Percentiles rank a stretch among this genome's conserved stretches.
phyloP scores from a whole-genome alignment of 2,888 invertebrate genomes.

The Cenopis cana region DNA sequence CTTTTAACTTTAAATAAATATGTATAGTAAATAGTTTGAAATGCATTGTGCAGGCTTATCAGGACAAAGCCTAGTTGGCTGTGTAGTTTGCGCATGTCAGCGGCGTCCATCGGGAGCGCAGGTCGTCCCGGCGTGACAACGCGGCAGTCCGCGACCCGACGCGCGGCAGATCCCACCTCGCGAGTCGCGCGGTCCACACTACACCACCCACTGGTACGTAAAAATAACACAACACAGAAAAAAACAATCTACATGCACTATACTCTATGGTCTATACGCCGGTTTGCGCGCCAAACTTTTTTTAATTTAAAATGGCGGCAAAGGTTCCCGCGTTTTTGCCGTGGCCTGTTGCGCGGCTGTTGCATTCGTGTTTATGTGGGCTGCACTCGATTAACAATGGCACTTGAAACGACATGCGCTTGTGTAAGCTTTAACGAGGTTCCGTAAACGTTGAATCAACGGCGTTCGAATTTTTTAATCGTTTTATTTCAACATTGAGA shows the following conservation, averaged over 20 bases:
- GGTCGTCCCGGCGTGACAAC: constrained; percentile 23
- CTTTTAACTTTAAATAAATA: constrained; percentile 16
- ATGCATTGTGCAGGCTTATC: constrained; percentile 32
- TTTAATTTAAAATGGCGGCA: constrained; percentile 6
- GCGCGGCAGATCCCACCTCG: constrained; percentile 36
- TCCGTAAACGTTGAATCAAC: constrained; percentile 9
- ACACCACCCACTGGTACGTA: constrained; percentile 39
- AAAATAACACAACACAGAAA: constrained; percentile 9
- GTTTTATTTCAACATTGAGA: not conserved
- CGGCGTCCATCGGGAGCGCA: constrained; percentile 11
- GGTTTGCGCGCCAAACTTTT: constrained; percentile 3
- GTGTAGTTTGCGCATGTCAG: constrained; percentile 43
- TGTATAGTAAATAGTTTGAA: constrained; percentile 25
- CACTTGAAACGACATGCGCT: constrained; percentile 24
- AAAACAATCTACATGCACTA: not conserved
- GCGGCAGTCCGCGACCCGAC: constrained; percentile 41
- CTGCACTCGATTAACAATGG: constrained; percentile 28
- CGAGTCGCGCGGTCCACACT: constrained; percentile 16
- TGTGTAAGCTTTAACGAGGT: constrained; percentile 11
- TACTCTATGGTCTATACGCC: not conserved
- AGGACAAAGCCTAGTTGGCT: constrained; percentile 29
- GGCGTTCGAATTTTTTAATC: constrained; percentile 9
- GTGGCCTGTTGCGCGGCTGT: constrained; percentile 41
- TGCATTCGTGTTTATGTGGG: constrained; percentile 37
- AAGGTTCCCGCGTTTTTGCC: constrained; percentile 35